Evolutionary conservation across 2,797 vertebrate genomes (phyloP).

Genomic region (Tenualosa ilisha): DNA sequence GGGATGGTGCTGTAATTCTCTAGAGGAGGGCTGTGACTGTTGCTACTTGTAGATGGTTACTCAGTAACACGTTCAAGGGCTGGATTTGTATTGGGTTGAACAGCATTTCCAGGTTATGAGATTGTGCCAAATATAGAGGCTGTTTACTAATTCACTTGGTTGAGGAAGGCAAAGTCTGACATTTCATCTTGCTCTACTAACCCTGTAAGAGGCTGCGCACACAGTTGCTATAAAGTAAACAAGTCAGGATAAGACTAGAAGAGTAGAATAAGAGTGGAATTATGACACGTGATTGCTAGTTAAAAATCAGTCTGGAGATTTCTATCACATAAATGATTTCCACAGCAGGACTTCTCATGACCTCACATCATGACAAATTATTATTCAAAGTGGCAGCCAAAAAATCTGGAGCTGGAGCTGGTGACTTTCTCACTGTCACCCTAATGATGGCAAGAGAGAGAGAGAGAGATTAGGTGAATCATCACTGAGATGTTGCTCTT

Average conservation of each 20-base stretch:
- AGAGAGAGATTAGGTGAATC: not conserved
- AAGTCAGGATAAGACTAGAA: not conserved
- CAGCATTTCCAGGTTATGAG: not conserved
- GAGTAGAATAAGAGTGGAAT: not conserved
- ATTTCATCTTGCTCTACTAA: not conserved
- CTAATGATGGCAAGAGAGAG: not conserved
- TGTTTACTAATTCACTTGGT: not conserved
- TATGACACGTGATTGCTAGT: not conserved
- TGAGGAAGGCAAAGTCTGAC: not conserved
- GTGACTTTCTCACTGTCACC: not conserved
- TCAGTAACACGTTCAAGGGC: not conserved
- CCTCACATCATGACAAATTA: not conserved
- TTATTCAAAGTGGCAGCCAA: not conserved
- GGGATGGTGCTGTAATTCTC: not conserved
- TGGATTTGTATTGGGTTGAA: not conserved
- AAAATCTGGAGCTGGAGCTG: not conserved
- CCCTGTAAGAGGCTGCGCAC: not conserved
- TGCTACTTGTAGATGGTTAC: not conserved
- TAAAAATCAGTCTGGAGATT: not conserved
- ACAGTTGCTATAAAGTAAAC: not conserved
- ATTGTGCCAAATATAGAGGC: not conserved
- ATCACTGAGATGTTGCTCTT: not conserved
- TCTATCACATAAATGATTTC: not conserved
- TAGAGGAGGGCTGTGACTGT: not conserved
- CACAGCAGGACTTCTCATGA: not conserved